These are phyloP conservation scores for Tiliacea citrago DNA, from an alignment of 2,888 invertebrate genomes.

Conservation along the genomic window DNA sequence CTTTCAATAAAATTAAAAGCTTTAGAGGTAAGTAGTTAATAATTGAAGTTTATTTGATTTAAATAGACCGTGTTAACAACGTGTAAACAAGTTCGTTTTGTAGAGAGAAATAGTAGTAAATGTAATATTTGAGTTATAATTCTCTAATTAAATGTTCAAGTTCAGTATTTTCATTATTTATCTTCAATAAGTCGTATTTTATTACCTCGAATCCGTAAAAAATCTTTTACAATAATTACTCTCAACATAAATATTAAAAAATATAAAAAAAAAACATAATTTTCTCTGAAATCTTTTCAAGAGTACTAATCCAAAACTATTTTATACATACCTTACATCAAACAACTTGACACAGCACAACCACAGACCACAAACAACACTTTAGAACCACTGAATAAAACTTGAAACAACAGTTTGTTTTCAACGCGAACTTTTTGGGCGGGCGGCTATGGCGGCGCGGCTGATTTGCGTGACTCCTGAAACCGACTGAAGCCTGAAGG, in stretches of 20 bases:
- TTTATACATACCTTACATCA: constrained; percentile 45
- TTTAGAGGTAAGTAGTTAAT: not conserved
- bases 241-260: not conserved
- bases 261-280: not conserved
- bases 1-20: constrained; percentile 8
- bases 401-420: constrained; percentile 48
- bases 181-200: not conserved
- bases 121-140: no score
- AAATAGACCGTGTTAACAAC: not conserved
- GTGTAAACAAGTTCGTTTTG: not conserved
- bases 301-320: not conserved
- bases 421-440: constrained; percentile 56
- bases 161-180: not conserved
- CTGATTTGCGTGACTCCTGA: constrained; percentile 46
- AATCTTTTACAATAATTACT: no score
- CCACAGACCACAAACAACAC: constrained; percentile 42
- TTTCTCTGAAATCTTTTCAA: not conserved
- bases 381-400: constrained; percentile 43
- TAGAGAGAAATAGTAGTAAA: not conserved
- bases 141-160: no score
- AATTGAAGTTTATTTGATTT: not conserved
- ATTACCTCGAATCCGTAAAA: not conserved
- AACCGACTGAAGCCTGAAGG: constrained; percentile 63
- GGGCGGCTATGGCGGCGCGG: constrained; percentile 52
- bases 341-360: constrained; percentile 30